These are phyloP conservation scores for Calliphora vomitoria DNA, from an alignment of 2,888 invertebrate species.

Conservation along the genomic window DNA sequence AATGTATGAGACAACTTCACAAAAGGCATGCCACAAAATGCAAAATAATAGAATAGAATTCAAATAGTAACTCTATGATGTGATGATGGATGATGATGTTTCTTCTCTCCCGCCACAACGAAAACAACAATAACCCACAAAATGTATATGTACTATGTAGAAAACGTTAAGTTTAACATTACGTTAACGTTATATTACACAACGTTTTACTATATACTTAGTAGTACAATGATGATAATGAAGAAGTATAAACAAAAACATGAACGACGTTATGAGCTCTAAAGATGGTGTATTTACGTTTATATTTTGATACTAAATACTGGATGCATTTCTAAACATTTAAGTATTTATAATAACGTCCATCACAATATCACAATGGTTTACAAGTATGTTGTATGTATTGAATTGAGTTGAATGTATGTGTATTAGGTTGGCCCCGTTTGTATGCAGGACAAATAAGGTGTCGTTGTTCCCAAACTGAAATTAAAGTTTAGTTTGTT, in stretches of 20 bases:
- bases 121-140: slow-evolving; percentile 1
- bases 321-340: slow-evolving; percentile 21
- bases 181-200: neutral
- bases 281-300: neutral
- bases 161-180: too few species aligned
- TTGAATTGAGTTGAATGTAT: neutral
- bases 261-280: slow-evolving; percentile 37
- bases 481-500: too few species aligned
- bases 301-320: slow-evolving; percentile 11
- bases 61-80: neutral
- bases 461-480: too few species aligned
- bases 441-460: too few species aligned
- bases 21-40: slow-evolving; percentile 68
- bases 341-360: slow-evolving; percentile 35
- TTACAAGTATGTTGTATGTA: slow-evolving; percentile 2
- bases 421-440: too few species aligned
- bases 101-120: neutral
- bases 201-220: neutral
- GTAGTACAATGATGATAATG: slow-evolving; percentile 12
- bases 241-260: neutral
- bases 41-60: slow-evolving; percentile 14
- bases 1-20: slow-evolving; percentile 57
- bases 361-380: slow-evolving; percentile 36
- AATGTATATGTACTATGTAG: neutral
- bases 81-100: neutral